Percentiles rank a stretch among this genome's conserved stretches.
Conservation (phyloP, 1,140 invertebrate species). For the Drosophila guanche region DNA sequence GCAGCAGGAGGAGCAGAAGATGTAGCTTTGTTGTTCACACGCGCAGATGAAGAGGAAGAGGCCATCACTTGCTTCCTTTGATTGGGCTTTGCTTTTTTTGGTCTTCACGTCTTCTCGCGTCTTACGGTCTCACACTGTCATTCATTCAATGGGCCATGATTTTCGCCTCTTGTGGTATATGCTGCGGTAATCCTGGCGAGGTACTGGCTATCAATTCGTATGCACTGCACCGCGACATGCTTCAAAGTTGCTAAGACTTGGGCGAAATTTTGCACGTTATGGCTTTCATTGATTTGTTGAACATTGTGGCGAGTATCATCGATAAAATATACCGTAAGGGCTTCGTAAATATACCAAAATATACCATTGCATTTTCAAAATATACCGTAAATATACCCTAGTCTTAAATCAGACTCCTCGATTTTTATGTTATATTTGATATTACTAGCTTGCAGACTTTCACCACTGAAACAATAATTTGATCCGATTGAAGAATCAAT, state of each 20-base stretch:
- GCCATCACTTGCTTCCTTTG: constrained; percentile 51
- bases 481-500: no score
- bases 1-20: constrained; percentile 14
- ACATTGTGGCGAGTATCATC: not conserved
- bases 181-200: constrained; percentile 34
- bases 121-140: constrained; percentile 22
- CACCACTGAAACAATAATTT: no score
- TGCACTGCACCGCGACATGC: constrained; percentile 52
- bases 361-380: no score
- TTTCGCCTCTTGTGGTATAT: constrained; percentile 31
- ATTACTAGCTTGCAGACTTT: no score
- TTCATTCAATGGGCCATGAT: constrained; percentile 43
- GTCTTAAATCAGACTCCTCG: no score
- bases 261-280: constrained; percentile 51
- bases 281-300: constrained; percentile 57
- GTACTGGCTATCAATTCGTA: constrained; percentile 36
- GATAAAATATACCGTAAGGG: not conserved
- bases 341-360: no score
- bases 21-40: constrained; percentile 54
- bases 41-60: constrained; percentile 56
- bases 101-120: constrained; percentile 15
- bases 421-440: no score
- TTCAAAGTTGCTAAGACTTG: constrained; percentile 37
- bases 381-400: no score
- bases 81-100: constrained; percentile 7